Base-by-base conservation (phyloP, 92 coral and sea anemone genomes). In the Phenganax stokvisi region DNA sequence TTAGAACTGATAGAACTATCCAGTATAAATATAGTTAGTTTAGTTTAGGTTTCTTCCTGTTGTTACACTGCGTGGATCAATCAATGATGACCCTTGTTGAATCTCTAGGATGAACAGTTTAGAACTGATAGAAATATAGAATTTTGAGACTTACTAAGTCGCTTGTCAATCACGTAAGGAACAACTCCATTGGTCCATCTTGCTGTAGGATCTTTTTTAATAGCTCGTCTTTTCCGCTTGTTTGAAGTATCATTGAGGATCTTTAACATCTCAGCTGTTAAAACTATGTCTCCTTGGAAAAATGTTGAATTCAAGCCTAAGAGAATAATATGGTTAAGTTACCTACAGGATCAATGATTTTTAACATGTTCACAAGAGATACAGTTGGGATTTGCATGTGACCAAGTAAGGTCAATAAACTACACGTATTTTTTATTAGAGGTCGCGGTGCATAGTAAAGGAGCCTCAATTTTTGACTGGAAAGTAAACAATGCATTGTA, bases 101-200 rank as follows among this genome's bases (percentile, higher is more conserved):
- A 59, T 59, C 65, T 59, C 65, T 59, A 30, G 20, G 47, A 69
- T 9, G 15, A 69, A 7, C 25, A 28, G 54, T 9, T 9, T 9
- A 9, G 16, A 75, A 8, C 17, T 28, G 67, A 15, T 61, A 61
- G 25, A 61, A 12, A 12, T 68, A 68, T 20, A 64, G 30, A 64
- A 7, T 28, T 27, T 9, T 57, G 47, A 60, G 52, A 76, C 97
- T 90, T 85, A 96, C 99, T 90, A 56, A 96, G 85, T 56, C 80
- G 83, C 57, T 84, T 88, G 89, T 91, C 92, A 17, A 92, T 85
- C 51, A 87, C 89, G 76, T 67, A 96, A 27, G 99, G 99, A 10
- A 96, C 89, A 64, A 81, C 88, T 51, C 97, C 97, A 66, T 92
- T 91, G 53, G 89, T 92, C 99, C 99, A 96, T 72, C 99, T 90